phyloP scores from a whole-genome alignment of 2,113 vertebrate species.

The Prietella phreatophila region DNA sequence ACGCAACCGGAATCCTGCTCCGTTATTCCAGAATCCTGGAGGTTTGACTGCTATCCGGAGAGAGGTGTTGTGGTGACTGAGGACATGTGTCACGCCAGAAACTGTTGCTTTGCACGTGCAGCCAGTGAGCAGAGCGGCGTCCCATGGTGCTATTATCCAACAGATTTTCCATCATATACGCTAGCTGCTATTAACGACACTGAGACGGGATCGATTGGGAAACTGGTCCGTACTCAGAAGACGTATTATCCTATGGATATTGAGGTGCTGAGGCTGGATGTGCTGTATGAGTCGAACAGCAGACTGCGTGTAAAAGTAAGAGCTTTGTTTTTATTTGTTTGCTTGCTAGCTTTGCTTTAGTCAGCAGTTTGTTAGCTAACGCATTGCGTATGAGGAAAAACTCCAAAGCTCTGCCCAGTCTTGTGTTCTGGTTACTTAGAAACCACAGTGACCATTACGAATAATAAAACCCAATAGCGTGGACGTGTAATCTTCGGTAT shows the following conservation, averaged over 20 bases:
- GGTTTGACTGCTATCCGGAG: constrained; percentile 88
- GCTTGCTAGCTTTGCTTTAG: background rate
- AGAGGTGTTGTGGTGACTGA: constrained; percentile 71
- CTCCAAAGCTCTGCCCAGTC: too few species aligned
- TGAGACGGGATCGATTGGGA: constrained; percentile 67
- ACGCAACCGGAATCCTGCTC: constrained; percentile 60
- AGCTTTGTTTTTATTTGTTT: background rate
- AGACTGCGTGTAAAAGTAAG: constrained; percentile 80
- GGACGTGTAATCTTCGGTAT: too few species aligned
- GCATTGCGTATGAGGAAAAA: too few species aligned
- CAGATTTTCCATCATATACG: constrained; percentile 77
- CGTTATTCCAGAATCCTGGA: constrained; percentile 64
- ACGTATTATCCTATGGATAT: constrained; percentile 84
- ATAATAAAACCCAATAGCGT: too few species aligned
- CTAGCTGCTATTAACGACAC: constrained; percentile 72
- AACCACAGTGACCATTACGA: too few species aligned
- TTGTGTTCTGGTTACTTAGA: too few species aligned
- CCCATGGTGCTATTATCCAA: constrained; percentile 87
- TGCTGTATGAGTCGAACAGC: constrained; percentile 74
- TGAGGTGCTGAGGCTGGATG: constrained; percentile 70
- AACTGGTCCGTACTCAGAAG: constrained; percentile 69
- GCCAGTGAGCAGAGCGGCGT: constrained; percentile 57
- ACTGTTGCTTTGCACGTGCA: constrained; percentile 78
- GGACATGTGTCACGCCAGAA: constrained; percentile 78
- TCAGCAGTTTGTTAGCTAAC: background rate